These are phyloP conservation scores for Emys orbicularis DNA, from an alignment of 2,797 vertebrate genomes.

Conservation along the genomic window DNA sequence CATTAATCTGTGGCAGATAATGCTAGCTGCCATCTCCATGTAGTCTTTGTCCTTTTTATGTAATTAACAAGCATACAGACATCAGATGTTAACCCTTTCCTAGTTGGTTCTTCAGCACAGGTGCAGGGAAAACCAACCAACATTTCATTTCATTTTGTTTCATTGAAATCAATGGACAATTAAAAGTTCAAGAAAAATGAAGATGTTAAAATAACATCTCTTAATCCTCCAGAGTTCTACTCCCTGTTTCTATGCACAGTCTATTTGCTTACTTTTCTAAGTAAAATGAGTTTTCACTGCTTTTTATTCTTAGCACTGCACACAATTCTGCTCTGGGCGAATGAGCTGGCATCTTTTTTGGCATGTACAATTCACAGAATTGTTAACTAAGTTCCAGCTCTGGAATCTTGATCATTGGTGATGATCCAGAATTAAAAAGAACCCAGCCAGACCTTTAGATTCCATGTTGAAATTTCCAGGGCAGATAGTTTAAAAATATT, in stretches of 20 bases:
- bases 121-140: background rate
- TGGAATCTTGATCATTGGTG: background rate
- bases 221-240: background rate
- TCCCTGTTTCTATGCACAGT: background rate
- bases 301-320: background rate
- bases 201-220: background rate
- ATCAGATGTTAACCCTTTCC: background rate
- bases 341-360: background rate
- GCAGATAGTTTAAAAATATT: background rate
- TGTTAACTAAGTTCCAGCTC: background rate
- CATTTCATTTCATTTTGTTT: background rate
- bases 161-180: background rate
- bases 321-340: background rate
- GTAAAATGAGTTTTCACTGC: background rate
- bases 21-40: background rate
- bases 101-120: background rate
- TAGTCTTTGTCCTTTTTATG: background rate
- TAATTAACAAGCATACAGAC: background rate
- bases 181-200: background rate
- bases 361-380: background rate
- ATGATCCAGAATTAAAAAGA: background rate
- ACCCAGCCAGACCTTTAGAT: background rate
- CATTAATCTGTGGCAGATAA: background rate
- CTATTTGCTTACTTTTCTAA: background rate
- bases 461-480: background rate